These are phyloP conservation scores for Tigriopus californicus DNA, from an alignment of 2,888 invertebrate genomes.

Conservation along the genomic window DNA sequence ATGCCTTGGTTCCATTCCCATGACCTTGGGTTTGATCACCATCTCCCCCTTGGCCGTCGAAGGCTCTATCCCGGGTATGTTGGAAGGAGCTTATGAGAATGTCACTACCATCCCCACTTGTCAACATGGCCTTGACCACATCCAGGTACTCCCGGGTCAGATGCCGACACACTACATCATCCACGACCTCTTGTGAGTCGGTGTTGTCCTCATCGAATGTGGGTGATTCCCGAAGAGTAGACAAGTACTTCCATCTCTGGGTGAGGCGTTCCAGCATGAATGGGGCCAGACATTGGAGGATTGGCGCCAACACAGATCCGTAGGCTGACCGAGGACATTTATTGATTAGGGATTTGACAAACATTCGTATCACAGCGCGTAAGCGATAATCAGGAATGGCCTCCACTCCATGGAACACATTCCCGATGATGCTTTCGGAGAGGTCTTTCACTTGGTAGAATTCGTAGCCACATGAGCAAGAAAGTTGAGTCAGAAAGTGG, in stretches of 20 bases:
- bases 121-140: constrained; percentile 37
- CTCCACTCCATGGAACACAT: constrained; percentile 28
- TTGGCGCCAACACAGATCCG: constrained; percentile 51
- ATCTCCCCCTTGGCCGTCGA: constrained; percentile 28
- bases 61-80: not conserved
- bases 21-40: constrained; percentile 23
- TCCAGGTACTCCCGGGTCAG: constrained; percentile 74
- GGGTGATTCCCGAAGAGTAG: constrained; percentile 47
- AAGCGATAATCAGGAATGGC: constrained; percentile 66
- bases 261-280: constrained; percentile 46
- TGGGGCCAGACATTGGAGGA: constrained; percentile 55
- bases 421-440: constrained; percentile 30
- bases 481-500: constrained; percentile 56
- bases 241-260: constrained; percentile 58
- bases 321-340: constrained; percentile 68
- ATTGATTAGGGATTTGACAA: constrained; percentile 64
- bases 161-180: constrained; percentile 65
- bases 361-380: constrained; percentile 58
- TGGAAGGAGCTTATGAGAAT: not conserved
- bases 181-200: constrained; percentile 43
- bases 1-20: not conserved
- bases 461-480: constrained; percentile 60
- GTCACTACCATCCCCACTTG: constrained; percentile 7
- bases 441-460: constrained; percentile 59
- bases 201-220: constrained; percentile 18